Evolutionary conservation across 2,113 vertebrate genomes (phyloP), one percentile per base, ranked within the genome.

Genomic region (Cavia aperea): DNA sequence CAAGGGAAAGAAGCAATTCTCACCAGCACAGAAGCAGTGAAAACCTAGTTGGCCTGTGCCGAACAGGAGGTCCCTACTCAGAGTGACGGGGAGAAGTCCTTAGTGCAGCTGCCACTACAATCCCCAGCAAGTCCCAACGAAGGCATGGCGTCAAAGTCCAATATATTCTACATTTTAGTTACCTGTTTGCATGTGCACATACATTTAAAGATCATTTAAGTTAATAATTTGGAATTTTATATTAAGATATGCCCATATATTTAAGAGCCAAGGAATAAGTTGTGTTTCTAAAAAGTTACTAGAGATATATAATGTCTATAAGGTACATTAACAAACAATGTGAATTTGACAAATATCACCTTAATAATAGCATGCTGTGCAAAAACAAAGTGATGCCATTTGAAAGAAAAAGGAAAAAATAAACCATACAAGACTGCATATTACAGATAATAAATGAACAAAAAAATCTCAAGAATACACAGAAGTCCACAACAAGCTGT

Each of bases 401-500:
- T 82, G 21, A 39, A 90, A 96, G 83, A 43, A n/a, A 95, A 94
- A 85, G n/a, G 68, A 92, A 68, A 93, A 75, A 78, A 66, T 51
- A 93, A 93, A 63, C 10, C 46, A 91, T 65, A 49, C 43, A 92
- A 65, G 49, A 79, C 73, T 84, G 43, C 31, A 78, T 88, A 58
- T 43, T 92, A 56, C n/a, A 96, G 81, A 21, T 90, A 92, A 95
- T 86, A 92, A 63, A 58, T 75, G 26, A 81, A 95, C 18, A 68
- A 63, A 93, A 92, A 54, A 82, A 43, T 26, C 70, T 15, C 43
- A 90, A 96, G 91, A 91, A 63, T 54, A 94, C 29, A 78, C 92
- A 96, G 94, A 96, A 97, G 90, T 86, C 94, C 93, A 86, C n/a
- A 84, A 78, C 4, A 90, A 51, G 58, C 54, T 97, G 73, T 90